Conservation (phyloP, 2,888 invertebrate species). For the Listrodromus nycthemerus region DNA sequence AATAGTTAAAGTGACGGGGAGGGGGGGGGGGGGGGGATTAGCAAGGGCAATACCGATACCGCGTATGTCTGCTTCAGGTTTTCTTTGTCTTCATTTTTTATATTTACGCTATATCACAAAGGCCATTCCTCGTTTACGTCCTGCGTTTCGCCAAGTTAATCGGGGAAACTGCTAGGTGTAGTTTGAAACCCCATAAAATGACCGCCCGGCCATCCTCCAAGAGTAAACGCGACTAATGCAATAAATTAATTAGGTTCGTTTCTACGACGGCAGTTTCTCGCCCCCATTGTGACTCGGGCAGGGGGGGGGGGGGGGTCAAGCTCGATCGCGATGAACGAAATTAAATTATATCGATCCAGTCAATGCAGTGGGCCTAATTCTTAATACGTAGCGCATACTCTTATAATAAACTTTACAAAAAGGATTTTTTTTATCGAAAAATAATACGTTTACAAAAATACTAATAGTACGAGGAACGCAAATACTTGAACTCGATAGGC, state of each 20-base stretch:
- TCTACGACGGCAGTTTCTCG: conserved; percentile 56
- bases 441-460: conserved; percentile 82
- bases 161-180: conserved; percentile 9
- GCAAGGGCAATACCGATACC: conserved; percentile 78
- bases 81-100: conserved; percentile 67
- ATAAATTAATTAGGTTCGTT: conserved; percentile 68
- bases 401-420: conserved; percentile 68
- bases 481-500: conserved; percentile 75
- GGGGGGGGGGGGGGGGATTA: conserved; percentile 18
- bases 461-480: conserved; percentile 80
- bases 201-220: conserved; percentile 67
- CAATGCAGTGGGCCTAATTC: conserved; percentile 55
- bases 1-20: conserved; percentile 44
- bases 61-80: conserved; percentile 78
- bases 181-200: conserved; percentile 20
- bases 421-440: conserved; percentile 76
- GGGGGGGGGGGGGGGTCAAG: not conserved
- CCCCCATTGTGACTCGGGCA: conserved; percentile 18
- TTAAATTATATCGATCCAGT: conserved; percentile 31
- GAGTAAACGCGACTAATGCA: conserved; percentile 75
- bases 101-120: conserved; percentile 82
- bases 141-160: conserved; percentile 36
- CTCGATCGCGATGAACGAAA: conserved; percentile 2
- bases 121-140: conserved; percentile 71
- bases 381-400: conserved; percentile 61